Base-by-base conservation (phyloP, 2,113 vertebrate genomes). In the Hyperopisus bebe region DNA sequence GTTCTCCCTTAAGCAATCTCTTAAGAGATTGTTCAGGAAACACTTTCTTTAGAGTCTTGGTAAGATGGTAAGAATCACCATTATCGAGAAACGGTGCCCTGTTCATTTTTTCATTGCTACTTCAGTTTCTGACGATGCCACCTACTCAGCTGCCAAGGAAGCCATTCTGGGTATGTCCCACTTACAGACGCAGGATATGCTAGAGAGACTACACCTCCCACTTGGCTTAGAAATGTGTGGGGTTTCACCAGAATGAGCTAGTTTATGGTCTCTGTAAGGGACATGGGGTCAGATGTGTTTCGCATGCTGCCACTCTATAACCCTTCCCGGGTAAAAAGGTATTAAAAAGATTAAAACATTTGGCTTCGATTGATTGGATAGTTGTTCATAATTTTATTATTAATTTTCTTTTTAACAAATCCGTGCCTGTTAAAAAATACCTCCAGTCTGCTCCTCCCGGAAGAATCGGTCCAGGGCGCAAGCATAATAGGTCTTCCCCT, bases 401-500 rank as follows among this genome's bases (percentile, higher is more conserved):
- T 55, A 6, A 21, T 50, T 55, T 21, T 21, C n/a, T 27, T 27
- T 11, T 66, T 62, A 62, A 62, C 24, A 62, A 62, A 62, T 66
- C n/a, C n/a, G 3, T 27, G 62, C 27, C 62, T 70, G n/a, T 13
- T 31, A 77, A 39, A 80, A 19, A 39, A 39, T 80, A 80, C 98
- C 97, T 96, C 94, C 96, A 5, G 92, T 91, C 19, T 93, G 11
- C 0, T 94, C 95, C 86, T 96, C 93, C 0, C 91, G 92, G 95
- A 99, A 99, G 94, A 99, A 99, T 0, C 97, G 94, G 91, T 99
- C 97, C 27, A 91, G 93, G 92, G 95, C 96, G 92, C 94, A 94
- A 0, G 93, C 70, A 0, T 62, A 42, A 94, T 97, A 98, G 0
- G 91, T 90, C 24, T 95, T 94, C 21, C 95, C 95, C 87, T 96